Evolutionary conservation across 1,140 invertebrate species (phyloP), one percentile per base, ranked within the genome.

Genomic region (Oncopeltus fasciatus): DNA sequence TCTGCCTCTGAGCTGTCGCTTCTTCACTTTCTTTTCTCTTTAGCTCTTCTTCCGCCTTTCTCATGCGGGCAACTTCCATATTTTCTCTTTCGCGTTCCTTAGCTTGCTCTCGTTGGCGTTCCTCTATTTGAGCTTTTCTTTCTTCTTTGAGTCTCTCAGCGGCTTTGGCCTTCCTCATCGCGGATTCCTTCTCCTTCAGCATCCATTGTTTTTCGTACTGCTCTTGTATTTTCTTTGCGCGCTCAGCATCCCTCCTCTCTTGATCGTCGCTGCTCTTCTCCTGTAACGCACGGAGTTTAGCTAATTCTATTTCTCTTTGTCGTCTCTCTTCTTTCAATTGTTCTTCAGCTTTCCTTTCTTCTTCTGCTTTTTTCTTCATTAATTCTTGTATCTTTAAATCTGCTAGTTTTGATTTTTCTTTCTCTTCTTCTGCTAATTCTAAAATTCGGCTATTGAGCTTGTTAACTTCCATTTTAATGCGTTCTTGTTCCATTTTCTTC

Each of bases 371-470:
- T 31, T 77, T 68, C 51, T 72, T 70, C 71, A 82, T 80, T 65
- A 80, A 85, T 64, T 82, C 76, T 65, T 75, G 74, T 58, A 84
- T 76, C 66, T 78, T 76, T 61, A 79, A 68, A 64, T 84, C 82
- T 14, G 81, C 76, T 49, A 83, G 75, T 60, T 75, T 74, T 65
- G 80, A 76, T 68, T 84, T 80, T 61, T 83, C 79, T 38, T 72
- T 70, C 60, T 83, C 74, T 69, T 82, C 72, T 5, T 72, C 67
- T 57, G 79, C 79, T 28, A 80, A 79, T 11, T 77, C 72, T 49
- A 75, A 75, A 1, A 81, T 71, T 66, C 80, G 78, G 47, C 80
- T 72, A 60, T 81, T 80, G 1, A 77, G 77, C 74, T 77, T 74
- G 4, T 75, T 73, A 16, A 84, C 69, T 58, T 53, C 49, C 12